phyloP scores from a whole-genome alignment of 2,888 invertebrate species.

The Mesochorus sp. region DNA sequence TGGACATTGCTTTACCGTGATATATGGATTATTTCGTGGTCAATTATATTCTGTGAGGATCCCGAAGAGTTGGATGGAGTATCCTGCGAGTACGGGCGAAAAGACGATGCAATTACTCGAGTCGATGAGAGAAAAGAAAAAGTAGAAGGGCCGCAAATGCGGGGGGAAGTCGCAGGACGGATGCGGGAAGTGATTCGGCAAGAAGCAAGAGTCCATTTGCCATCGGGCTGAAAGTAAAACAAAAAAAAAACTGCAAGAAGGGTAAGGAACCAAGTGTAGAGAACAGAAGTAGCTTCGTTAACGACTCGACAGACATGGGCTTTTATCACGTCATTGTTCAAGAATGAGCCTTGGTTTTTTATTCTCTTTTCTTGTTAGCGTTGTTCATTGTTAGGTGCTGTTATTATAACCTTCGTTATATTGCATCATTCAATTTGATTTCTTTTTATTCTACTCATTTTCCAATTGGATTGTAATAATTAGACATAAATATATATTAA shows the following conservation, averaged over 20 bases:
- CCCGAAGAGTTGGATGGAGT: neutral
- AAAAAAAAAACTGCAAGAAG: neutral
- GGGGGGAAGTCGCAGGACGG: constrained; percentile 11
- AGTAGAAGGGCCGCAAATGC: neutral
- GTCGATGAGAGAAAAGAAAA: constrained; percentile 27
- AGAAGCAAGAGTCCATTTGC: constrained; percentile 41
- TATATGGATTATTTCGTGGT: constrained; percentile 19
- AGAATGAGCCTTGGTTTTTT: constrained; percentile 60
- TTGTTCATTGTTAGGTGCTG: constrained; percentile 30
- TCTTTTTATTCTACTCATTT: neutral
- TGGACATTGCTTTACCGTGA: constrained; percentile 40
- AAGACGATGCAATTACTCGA: constrained; percentile 41
- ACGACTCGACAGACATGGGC: constrained; percentile 53
- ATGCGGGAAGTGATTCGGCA: constrained; percentile 43
- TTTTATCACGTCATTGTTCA: constrained; percentile 73
- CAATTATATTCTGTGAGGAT: neutral
- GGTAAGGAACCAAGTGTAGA: constrained; percentile 13
- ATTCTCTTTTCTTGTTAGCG: constrained; percentile 26
- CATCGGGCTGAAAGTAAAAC: constrained; percentile 7
- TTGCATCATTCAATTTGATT: neutral
- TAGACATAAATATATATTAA: no score
- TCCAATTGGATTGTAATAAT: neutral
- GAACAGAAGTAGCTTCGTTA: constrained; percentile 51
- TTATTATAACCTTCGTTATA: constrained; percentile 24
- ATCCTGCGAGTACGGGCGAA: neutral